These are phyloP conservation scores for Coracopsis vasa DNA, from an alignment of 2,113 vertebrate species.

Conservation along the genomic window DNA sequence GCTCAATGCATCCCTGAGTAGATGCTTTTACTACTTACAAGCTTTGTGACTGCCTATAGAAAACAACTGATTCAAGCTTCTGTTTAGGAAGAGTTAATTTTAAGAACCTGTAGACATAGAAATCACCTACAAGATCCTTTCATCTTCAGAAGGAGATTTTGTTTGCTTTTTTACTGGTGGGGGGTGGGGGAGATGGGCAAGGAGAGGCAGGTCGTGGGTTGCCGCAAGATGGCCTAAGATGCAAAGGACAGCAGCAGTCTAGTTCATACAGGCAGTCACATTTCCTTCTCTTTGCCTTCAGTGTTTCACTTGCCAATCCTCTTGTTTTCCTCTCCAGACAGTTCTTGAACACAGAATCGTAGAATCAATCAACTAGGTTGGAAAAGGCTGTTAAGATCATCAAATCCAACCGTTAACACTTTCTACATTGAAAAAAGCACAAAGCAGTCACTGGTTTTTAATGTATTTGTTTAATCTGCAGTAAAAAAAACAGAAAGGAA, in stretches of 20 bases:
- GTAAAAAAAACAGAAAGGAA: slow-evolving; percentile 7
- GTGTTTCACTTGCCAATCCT: not conserved
- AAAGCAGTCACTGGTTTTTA: not conserved
- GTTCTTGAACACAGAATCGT: not conserved
- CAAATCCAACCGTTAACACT: not conserved
- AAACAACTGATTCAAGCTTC: not conserved
- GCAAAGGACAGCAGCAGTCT: not conserved
- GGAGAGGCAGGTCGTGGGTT: not conserved
- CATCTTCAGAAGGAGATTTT: not conserved
- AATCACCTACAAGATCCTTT: not conserved
- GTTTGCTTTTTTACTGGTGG: not conserved
- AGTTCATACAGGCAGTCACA: not conserved
- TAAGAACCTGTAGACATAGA: not conserved
- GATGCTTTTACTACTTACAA: not conserved
- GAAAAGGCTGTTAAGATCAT: not conserved
- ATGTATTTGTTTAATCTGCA: slow-evolving; percentile 52
- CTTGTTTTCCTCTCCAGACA: not conserved
- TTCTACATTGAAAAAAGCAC: not conserved
- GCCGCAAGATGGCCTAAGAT: not conserved
- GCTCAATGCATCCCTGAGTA: not conserved
- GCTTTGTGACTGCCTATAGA: not conserved
- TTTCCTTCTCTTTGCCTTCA: not conserved
- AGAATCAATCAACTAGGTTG: not conserved
- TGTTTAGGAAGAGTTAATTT: not conserved
- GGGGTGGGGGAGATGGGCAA: not conserved